These are phyloP conservation scores for Antechinus flavipes DNA, from an alignment of 2,113 vertebrate genomes.

Conservation along the genomic window DNA sequence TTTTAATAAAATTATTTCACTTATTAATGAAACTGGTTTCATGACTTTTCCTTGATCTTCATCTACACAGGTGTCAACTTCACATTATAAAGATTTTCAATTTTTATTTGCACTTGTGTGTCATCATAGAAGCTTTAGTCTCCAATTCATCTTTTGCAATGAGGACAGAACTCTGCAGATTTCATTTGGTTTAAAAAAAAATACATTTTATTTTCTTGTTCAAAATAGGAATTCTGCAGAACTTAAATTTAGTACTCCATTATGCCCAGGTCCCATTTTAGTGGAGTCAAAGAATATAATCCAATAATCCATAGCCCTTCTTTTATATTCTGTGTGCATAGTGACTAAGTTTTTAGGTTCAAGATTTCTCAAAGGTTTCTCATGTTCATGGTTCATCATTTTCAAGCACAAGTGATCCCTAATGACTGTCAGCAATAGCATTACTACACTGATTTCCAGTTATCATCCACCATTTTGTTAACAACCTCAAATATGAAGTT, in stretches of 20 bases:
- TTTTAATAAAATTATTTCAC: neutral
- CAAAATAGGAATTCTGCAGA: neutral
- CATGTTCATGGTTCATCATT: no score
- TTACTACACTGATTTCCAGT: no score
- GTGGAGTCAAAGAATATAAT: no score
- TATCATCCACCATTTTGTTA: no score
- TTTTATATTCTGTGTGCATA: no score
- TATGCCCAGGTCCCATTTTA: neutral
- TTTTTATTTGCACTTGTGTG: neutral
- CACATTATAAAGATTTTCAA: neutral
- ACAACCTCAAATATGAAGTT: no score
- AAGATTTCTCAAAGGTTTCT: no score
- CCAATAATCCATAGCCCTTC: no score
- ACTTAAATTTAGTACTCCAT: neutral
- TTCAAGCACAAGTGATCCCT: no score
- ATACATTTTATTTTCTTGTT: neutral
- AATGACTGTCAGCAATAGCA: no score
- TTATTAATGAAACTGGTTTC: neutral
- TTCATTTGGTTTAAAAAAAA: neutral
- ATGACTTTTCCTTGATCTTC: neutral
- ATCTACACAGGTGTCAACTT: no score
- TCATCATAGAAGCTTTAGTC: neutral
- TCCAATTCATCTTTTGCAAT: neutral
- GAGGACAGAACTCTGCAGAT: neutral
- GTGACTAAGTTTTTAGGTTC: no score